Percentiles rank a stretch among this genome's conserved stretches.
phyloP scores from a whole-genome alignment of 2,888 invertebrate genomes.

The Acronicta aceris region DNA sequence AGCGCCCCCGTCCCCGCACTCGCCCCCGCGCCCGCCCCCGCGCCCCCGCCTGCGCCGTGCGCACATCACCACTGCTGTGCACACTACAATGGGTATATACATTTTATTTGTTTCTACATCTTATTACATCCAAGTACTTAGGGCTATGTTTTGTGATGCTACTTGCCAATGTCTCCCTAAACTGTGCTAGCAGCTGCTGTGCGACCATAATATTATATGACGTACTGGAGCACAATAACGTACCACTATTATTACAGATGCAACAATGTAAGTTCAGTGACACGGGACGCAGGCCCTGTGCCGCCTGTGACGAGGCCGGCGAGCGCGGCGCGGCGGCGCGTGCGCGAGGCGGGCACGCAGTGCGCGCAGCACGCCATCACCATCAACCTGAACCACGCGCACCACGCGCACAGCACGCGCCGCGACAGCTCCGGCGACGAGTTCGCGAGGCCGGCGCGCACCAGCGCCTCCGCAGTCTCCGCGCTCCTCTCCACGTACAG shows the following conservation, averaged over 20 bases:
- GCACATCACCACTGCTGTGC: conserved; percentile 22
- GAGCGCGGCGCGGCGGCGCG: not conserved
- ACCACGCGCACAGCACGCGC: no score
- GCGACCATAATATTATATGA: no score
- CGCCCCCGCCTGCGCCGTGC: not conserved
- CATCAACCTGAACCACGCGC: not conserved
- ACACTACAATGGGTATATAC: conserved; percentile 20
- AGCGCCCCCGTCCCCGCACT: not conserved
- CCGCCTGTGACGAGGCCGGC: not conserved
- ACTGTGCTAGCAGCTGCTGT: no score
- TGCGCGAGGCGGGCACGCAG: conserved; percentile 17
- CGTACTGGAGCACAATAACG: no score
- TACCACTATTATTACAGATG: conserved; percentile 12
- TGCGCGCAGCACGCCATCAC: conserved; percentile 2
- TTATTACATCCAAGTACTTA: no score
- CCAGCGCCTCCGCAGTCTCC: not conserved
- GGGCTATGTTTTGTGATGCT: no score
- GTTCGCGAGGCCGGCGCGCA: not conserved
- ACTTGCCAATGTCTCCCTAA: no score
- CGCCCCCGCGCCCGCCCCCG: not conserved
- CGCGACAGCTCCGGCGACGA: conserved; percentile 20
- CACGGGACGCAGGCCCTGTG: no score
- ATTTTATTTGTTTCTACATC: no score
- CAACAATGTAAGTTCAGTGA: not conserved
- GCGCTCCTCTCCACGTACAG: not conserved